Conservation (phyloP, 2,797 vertebrate genomes). For the Merluccius polli region DNA sequence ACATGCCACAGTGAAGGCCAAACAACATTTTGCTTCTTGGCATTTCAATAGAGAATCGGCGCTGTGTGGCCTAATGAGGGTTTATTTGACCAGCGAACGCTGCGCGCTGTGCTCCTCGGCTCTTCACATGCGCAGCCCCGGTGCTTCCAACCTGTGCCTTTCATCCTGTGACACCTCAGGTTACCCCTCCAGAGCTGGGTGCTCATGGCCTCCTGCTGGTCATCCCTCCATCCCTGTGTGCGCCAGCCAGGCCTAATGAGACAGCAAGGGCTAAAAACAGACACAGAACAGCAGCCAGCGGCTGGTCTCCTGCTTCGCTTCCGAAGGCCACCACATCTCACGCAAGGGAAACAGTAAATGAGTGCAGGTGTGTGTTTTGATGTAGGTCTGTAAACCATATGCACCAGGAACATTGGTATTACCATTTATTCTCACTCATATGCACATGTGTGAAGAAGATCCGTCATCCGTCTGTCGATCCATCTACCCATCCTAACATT, state of each 20-base stretch:
- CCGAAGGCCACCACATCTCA: background rate
- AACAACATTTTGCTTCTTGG: too few relatives aligned
- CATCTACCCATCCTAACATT: background rate
- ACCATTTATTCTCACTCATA: background rate
- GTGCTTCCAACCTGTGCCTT: background rate
- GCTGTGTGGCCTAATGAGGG: too few relatives aligned
- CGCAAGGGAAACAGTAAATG: background rate
- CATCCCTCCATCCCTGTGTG: slow-evolving; percentile 11
- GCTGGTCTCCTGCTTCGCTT: slow-evolving; percentile 36
- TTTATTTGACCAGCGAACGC: too few relatives aligned
- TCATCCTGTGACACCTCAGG: background rate
- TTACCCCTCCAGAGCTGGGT: background rate
- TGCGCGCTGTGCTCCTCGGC: too few relatives aligned
- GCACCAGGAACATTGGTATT: background rate
- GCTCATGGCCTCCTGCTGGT: background rate
- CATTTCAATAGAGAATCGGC: too few relatives aligned
- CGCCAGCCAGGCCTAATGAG: slow-evolving; percentile 57
- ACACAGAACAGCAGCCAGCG: slow-evolving; percentile 26
- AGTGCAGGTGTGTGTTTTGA: background rate
- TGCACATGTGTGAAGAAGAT: background rate
- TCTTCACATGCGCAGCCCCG: background rate
- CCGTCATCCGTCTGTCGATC: background rate
- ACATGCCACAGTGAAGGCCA: too few relatives aligned
- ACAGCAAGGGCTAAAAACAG: slow-evolving; percentile 60
- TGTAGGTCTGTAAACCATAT: background rate